These are phyloP conservation scores for Drosophila punjabiensis DNA, from an alignment of 1,140 invertebrate genomes.

Conservation along the genomic window DNA sequence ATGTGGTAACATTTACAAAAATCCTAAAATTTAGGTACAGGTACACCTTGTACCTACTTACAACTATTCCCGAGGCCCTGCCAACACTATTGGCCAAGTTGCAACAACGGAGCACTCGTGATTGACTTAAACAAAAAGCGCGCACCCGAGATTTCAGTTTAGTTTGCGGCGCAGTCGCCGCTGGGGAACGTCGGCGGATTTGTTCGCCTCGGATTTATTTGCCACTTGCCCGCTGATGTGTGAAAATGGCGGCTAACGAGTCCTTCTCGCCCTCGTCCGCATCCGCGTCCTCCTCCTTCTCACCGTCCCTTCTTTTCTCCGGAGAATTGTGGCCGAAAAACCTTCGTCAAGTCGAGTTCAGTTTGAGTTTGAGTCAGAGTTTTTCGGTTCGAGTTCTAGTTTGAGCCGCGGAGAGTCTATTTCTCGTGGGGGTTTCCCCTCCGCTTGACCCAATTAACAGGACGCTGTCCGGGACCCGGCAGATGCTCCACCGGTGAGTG, in stretches of 20 bases:
- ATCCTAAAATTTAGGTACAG: background rate
- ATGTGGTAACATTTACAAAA: background rate
- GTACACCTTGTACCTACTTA: background rate
- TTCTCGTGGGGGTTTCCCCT: constrained; percentile 62
- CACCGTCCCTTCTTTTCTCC: background rate
- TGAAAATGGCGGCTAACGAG: constrained; percentile 77
- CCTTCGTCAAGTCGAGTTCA: constrained; percentile 69
- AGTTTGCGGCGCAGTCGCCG: constrained; percentile 81
- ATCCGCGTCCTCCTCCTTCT: constrained; percentile 1
- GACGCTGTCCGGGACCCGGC: constrained; percentile 35
- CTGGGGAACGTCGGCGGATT: constrained; percentile 66
- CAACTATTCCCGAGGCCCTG: background rate
- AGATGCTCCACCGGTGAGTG: constrained; percentile 30
- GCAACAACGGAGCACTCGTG: constrained; percentile 78
- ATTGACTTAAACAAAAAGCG: constrained; percentile 83
- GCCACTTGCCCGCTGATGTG: constrained; percentile 79
- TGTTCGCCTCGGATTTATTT: constrained; percentile 68
- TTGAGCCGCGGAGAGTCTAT: constrained; percentile 54
- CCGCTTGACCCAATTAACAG: constrained; percentile 77
- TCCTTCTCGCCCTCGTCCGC: constrained; percentile 23
- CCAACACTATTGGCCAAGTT: constrained; percentile 39
- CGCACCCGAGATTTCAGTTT: constrained; percentile 77
- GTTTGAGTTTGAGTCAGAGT: constrained; percentile 39
- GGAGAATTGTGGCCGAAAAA: constrained; percentile 50
- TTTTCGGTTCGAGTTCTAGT: constrained; percentile 28